Evolutionary conservation across 2,888 invertebrate species (phyloP).

Genomic region (Rhamnusium bicolor): DNA sequence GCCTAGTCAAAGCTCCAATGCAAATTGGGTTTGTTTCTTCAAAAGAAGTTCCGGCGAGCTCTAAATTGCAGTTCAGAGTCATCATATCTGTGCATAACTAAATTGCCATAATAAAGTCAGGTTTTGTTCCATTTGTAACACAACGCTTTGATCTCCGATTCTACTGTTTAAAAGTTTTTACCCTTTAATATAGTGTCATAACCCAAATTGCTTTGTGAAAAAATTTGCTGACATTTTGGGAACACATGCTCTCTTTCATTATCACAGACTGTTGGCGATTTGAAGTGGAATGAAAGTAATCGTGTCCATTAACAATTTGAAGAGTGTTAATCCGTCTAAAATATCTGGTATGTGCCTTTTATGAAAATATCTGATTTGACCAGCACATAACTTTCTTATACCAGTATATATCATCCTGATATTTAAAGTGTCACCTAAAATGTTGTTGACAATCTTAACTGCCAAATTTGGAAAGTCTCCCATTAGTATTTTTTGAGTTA

Average conservation of each 20-base stretch:
- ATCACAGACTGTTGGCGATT: neutral
- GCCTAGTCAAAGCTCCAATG: constrained; percentile 39
- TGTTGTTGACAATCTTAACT: too few species aligned
- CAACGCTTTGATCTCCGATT: constrained; percentile 25
- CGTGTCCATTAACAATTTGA: too few species aligned
- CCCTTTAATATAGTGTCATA: neutral
- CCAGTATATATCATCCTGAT: too few species aligned
- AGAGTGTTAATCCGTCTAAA: too few species aligned
- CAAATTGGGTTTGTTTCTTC: constrained; percentile 61
- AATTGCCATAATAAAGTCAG: constrained; percentile 36
- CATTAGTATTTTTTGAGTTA: too few species aligned
- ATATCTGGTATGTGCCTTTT: too few species aligned
- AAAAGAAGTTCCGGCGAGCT: constrained; percentile 60
- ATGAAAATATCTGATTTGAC: too few species aligned
- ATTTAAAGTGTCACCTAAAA: too few species aligned
- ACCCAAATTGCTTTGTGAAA: neutral
- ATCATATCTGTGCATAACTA: constrained; percentile 35
- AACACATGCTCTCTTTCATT: neutral
- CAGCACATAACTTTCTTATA: too few species aligned
- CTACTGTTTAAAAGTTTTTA: constrained; percentile 13
- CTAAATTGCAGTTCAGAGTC: constrained; percentile 49
- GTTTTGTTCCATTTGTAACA: constrained; percentile 26
- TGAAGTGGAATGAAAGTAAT: too few species aligned
- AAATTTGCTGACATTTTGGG: neutral
- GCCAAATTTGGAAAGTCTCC: too few species aligned